Evolutionary conservation across 2,888 invertebrate species (phyloP).

Genomic region (Melieria picta): DNA sequence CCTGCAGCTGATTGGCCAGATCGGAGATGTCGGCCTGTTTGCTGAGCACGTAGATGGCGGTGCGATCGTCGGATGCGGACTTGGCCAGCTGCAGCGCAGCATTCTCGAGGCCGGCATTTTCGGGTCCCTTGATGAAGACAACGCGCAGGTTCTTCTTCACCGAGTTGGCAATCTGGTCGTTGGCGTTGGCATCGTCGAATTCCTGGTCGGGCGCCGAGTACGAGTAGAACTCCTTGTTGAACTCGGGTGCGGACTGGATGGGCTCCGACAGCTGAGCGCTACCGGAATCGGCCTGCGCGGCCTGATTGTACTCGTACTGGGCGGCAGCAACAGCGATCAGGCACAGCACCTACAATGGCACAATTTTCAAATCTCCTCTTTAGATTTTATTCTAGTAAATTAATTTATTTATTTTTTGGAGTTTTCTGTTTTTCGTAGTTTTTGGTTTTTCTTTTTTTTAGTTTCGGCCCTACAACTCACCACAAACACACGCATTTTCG

Average conservation of each 20-base stretch:
- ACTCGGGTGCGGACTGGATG: slow-evolving; percentile 26
- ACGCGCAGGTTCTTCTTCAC: slow-evolving; percentile 57
- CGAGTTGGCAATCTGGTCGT: slow-evolving; percentile 46
- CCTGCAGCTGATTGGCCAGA: slow-evolving; percentile 53
- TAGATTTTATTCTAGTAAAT: too few species aligned
- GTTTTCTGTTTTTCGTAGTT: neutral
- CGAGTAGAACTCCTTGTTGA: slow-evolving; percentile 53
- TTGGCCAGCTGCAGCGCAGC: slow-evolving; percentile 57
- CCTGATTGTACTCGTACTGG: slow-evolving; percentile 40
- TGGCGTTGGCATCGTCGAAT: slow-evolving; percentile 46
- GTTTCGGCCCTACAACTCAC: slow-evolving; percentile 43
- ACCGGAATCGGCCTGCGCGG: slow-evolving; percentile 42
- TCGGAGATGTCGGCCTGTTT: slow-evolving; percentile 58
- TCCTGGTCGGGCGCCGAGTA: slow-evolving; percentile 61
- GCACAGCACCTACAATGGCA: slow-evolving; percentile 50
- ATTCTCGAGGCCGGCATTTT: slow-evolving; percentile 56
- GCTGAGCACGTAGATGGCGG: slow-evolving; percentile 58
- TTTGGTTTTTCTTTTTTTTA: neutral
- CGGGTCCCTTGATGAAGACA: slow-evolving; percentile 63
- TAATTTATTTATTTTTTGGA: neutral
- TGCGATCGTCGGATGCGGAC: slow-evolving; percentile 56
- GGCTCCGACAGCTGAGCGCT: slow-evolving; percentile 49
- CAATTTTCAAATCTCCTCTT: neutral
- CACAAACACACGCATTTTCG: slow-evolving; percentile 55
- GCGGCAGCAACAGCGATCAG: slow-evolving; percentile 42